These are phyloP conservation scores for Struthidea cinerea DNA, from an alignment of 2,113 vertebrate species.

Conservation along the genomic window DNA sequence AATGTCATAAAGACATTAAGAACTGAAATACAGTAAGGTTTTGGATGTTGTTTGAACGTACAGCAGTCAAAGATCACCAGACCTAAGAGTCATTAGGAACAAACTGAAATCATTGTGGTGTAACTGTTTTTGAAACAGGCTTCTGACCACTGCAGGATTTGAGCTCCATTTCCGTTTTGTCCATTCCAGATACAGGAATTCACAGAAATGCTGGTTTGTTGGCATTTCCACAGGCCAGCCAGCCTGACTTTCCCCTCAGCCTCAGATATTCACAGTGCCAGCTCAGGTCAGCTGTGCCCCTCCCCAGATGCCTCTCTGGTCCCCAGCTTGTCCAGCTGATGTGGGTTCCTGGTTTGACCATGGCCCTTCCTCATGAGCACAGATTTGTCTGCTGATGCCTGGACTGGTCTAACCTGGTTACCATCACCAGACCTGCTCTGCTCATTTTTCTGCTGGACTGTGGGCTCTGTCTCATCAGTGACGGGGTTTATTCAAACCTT, in stretches of 20 bases:
- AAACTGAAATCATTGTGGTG: background rate
- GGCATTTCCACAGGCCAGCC: background rate
- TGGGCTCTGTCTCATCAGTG: background rate
- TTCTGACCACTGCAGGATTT: background rate
- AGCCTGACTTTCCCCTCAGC: background rate
- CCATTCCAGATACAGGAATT: background rate
- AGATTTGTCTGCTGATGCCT: background rate
- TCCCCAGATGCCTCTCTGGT: accelerated
- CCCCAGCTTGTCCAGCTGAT: background rate
- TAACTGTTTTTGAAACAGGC: background rate
- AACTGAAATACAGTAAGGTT: background rate
- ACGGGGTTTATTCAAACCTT: background rate
- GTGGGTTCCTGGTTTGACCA: background rate
- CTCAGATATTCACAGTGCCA: no score
- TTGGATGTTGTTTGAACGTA: background rate
- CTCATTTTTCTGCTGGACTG: background rate
- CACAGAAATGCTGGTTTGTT: background rate
- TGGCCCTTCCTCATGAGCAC: accelerated
- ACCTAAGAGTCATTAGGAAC: background rate
- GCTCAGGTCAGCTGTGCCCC: background rate
- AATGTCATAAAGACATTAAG: background rate
- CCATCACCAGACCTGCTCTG: background rate
- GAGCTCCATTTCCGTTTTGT: background rate
- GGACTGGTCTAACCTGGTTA: background rate
- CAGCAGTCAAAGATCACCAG: background rate